Base-by-base conservation (phyloP, 2,888 invertebrate species). In the Apocheima hispidaria region DNA sequence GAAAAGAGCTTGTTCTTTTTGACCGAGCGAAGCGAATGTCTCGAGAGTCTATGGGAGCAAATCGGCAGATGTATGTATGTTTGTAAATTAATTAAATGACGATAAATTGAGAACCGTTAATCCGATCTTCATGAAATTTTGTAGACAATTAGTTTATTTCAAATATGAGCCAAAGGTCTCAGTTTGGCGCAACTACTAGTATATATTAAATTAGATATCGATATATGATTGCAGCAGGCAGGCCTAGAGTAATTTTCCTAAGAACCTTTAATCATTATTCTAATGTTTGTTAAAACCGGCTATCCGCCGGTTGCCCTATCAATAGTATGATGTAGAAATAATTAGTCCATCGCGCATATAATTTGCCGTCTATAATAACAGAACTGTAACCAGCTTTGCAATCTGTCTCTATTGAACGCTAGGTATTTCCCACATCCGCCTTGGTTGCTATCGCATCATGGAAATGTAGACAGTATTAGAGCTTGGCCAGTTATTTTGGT, bases 391-490 rank as follows among this genome's bases (percentile, higher is more conserved):
- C 43, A 9, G 55, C 60, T 50, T 38, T 40, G 40, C 61, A 62
- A 53, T 62, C 51, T 53, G 51, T 30, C 26, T 33, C 56, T 51
- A 62, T 62, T 56, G 61, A 52, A 23, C 43, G 44, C 30, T 16
- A 38, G 79, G 78, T 71, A 79, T 76, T 79, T 65, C 79, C 80
- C 74, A 56, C 60, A 72, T 80, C 80, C 79, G 61, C 52, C 56
- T 62, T 41, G 35, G 52, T 61, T 48, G 52, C 61, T 52, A 56
- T 6, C 26, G 28, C 28, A 41, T 1, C 46, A 20, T 60, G 46
- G 36, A 44, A 6, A 46, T 51, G 2, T 9, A 41, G 12, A 33
- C 60, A 60, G 60, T 53, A 40, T n/a, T 10, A 0, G 2, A 53
- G 20, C 18, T 60, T 20, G 10, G 4, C 9, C 14, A 3, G n/a